These are phyloP conservation scores for Xestia ashworthii DNA, from an alignment of 2,888 invertebrate genomes.

Conservation along the genomic window DNA sequence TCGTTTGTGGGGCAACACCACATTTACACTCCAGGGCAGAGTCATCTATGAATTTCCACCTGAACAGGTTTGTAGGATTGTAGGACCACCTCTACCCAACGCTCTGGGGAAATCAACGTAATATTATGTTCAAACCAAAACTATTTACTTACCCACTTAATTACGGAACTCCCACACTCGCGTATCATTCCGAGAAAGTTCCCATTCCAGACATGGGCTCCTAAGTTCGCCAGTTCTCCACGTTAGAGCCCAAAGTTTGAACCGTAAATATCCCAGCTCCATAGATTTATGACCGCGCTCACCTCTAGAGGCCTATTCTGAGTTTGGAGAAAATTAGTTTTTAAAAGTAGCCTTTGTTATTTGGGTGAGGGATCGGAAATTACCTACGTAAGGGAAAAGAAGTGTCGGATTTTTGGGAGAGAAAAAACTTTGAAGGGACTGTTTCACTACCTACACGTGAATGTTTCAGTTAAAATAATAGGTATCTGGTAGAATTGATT, in stretches of 20 bases:
- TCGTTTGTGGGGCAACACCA: too few relatives aligned
- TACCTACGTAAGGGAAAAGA: conserved; percentile 15
- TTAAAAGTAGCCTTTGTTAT: conserved; percentile 47
- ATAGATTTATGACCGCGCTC: conserved; percentile 60
- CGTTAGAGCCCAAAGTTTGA: conserved; percentile 55
- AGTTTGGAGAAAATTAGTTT: conserved; percentile 55
- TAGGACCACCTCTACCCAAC: neutral
- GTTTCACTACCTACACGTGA: neutral
- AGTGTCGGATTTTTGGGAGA: neutral
- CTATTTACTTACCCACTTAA: conserved; percentile 18
- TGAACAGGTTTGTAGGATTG: neutral
- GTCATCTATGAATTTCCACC: too few relatives aligned
- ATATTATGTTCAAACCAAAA: neutral
- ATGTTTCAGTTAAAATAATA: neutral
- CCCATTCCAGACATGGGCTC: conserved; percentile 14
- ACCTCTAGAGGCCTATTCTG: conserved; percentile 55
- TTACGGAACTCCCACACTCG: conserved; percentile 16
- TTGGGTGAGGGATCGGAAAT: conserved; percentile 36
- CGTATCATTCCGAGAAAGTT: conserved; percentile 29
- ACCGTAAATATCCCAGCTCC: conserved; percentile 66
- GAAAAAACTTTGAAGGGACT: neutral
- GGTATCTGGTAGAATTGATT: neutral
- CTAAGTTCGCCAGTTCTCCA: conserved; percentile 30
- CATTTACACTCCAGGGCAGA: too few relatives aligned
- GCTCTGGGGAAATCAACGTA: neutral